phyloP scores from a whole-genome alignment of 2,797 vertebrate species.

The Mastacembelus armatus region DNA sequence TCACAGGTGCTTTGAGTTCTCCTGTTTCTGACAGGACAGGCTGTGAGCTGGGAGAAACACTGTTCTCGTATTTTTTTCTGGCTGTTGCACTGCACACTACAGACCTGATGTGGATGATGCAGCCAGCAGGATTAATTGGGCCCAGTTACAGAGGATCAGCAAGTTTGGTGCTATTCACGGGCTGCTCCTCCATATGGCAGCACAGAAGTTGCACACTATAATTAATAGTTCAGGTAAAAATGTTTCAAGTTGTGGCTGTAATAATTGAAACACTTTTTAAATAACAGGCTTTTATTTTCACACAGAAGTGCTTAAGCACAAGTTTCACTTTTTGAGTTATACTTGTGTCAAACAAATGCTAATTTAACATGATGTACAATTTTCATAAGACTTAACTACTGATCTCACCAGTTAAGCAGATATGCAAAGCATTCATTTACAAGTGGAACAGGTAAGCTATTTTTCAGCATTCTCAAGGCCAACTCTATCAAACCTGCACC shows the following conservation, averaged over 20 bases:
- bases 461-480: conserved; percentile 74
- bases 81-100: conserved; percentile 84
- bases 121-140: conserved; percentile 95
- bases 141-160: conserved; percentile 95
- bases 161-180: conserved; percentile 93
- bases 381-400: conserved; percentile 46
- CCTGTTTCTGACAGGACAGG: conserved; percentile 90
- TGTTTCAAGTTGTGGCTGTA: conserved; percentile 65
- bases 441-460: conserved; percentile 54
- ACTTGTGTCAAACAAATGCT: conserved; percentile 51
- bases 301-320: conserved; percentile 31
- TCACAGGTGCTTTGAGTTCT: conserved; percentile 90
- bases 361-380: conserved; percentile 42
- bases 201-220: conserved; percentile 92
- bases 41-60: conserved; percentile 92
- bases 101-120: conserved; percentile 90
- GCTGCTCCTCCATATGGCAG: conserved; percentile 96
- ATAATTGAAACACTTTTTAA: conserved; percentile 53
- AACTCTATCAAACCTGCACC: conserved; percentile 59
- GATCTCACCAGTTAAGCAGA: conserved; percentile 71
- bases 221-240: conserved; percentile 87
- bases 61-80: conserved; percentile 74
- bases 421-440: conserved; percentile 77
- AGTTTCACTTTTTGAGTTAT: conserved; percentile 34
- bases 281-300: conserved; percentile 33